A percentile compares a stretch with the other conserved stretches of the same genome.
Conservation (phyloP, 1,140 invertebrate genomes). For the Caenorhabditis inopinata region DNA sequence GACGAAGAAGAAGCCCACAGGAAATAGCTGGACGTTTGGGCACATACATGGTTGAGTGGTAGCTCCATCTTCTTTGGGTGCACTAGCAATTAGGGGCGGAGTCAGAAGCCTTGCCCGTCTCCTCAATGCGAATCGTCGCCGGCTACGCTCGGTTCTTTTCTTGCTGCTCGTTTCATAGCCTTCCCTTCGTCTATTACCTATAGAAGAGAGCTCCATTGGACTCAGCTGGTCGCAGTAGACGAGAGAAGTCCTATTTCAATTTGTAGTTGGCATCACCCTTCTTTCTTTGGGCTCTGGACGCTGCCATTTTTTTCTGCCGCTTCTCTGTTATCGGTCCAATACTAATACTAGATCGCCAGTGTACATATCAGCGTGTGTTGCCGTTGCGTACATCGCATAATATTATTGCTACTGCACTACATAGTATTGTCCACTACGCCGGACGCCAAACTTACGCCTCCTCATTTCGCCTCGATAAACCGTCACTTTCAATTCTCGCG, state of each 20-base stretch:
- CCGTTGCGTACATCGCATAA: neutral
- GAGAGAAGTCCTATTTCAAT: slow-evolving; percentile 35
- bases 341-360: neutral
- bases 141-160: neutral
- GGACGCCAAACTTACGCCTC: neutral
- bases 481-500: slow-evolving; percentile 27
- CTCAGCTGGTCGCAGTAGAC: slow-evolving; percentile 2
- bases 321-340: neutral
- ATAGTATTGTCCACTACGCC: slow-evolving; percentile 1
- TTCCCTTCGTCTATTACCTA: slow-evolving; percentile 28
- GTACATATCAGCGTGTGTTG: slow-evolving; percentile 10
- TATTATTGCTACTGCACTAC: neutral
- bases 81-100: slow-evolving; percentile 29
- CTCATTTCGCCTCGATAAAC: slow-evolving; percentile 10
- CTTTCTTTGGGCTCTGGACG: neutral
- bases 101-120: slow-evolving; percentile 11
- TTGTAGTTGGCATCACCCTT: neutral
- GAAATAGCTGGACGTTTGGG: slow-evolving; percentile 13
- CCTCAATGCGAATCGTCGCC: neutral
- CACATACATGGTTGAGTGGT: neutral
- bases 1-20: neutral
- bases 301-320: neutral
- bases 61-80: neutral
- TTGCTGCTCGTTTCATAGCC: slow-evolving; percentile 22
- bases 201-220: neutral